Evolutionary conservation across 2,888 invertebrate species (phyloP), one percentile per base, ranked within the genome.

Genomic region (Diarsia dahlii): DNA sequence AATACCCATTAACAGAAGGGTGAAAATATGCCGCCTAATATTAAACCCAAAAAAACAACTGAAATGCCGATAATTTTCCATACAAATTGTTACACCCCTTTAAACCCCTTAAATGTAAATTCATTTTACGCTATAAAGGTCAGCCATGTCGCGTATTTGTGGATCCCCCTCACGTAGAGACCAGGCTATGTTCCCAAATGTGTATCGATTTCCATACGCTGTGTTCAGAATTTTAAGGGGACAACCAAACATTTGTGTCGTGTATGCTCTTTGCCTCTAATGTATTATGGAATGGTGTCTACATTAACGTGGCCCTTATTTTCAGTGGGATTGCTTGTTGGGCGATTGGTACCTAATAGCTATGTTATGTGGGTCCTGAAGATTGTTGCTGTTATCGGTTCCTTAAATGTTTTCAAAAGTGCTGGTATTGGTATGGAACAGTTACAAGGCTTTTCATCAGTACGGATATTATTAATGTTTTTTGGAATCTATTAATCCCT

Each of bases 171-270:
- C 90, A 90, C 90, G 90, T 90, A 84, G 80, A 28, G 58, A 78
- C 87, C 81, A 84, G 81, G 82, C 88, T 82, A 88, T 87, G 90
- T 85, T 88, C 87, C 86, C 88, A 89, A 91, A 90, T 88, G 90
- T 89, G 87, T 84, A 89, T 89, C 88, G 90, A 90, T 90, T 89
- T 82, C 89, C 85, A 88, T 84, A 84, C 74, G 70, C 46, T 80
- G 91, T 80, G 87, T 74, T 85, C 80, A 86, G 90, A 89, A 90
- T 90, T 82, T 82, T 83, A 87, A 89, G 77, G 68, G 74, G 74
- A 68, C 54, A 74, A 48, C 71, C 71, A 78, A 84, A 84, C 82
- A 81, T 73, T 28, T 74, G 82, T 75, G 68, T 62, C 71, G 68
- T 66, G 62, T 85, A 74, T 75, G 78, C 64, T 81, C 83, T 84